Conservation (phyloP, 2,113 vertebrate species). For the Eolophus roseicapilla region DNA sequence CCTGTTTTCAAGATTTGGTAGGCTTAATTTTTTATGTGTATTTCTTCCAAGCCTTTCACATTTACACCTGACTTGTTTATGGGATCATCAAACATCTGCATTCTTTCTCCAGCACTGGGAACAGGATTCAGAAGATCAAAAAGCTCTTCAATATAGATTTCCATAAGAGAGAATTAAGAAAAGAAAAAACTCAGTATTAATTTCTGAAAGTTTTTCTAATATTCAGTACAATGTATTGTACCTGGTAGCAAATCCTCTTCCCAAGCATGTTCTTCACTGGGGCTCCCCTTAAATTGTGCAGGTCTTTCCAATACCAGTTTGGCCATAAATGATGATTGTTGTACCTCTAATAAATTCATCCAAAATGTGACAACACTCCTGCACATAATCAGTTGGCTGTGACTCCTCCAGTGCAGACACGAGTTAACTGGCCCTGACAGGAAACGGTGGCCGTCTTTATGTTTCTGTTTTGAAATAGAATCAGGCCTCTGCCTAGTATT, state of each 20-base stretch:
- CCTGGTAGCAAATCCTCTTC: slow-evolving; percentile 89
- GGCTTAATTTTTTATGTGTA: slow-evolving; percentile 88
- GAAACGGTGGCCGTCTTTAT: background rate
- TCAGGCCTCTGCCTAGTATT: background rate
- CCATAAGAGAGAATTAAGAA: slow-evolving; percentile 84
- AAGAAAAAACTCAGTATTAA: slow-evolving; percentile 73
- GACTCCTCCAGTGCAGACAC: slow-evolving; percentile 74
- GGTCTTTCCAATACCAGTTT: slow-evolving; percentile 89
- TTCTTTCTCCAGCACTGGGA: slow-evolving; percentile 78
- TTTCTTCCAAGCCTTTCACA: slow-evolving; percentile 87
- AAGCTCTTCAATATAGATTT: slow-evolving; percentile 88
- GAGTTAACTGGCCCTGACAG: background rate
- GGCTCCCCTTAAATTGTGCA: slow-evolving; percentile 90
- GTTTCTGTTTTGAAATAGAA: background rate
- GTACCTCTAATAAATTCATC: slow-evolving; percentile 90
- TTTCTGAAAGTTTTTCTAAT: slow-evolving; percentile 84
- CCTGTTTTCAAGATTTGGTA: slow-evolving; percentile 86
- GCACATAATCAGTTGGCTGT: slow-evolving; percentile 84
- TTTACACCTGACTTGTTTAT: slow-evolving; percentile 86
- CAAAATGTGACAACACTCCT: slow-evolving; percentile 83
- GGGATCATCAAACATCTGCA: slow-evolving; percentile 86
- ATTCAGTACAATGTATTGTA: slow-evolving; percentile 85
- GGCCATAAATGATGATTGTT: slow-evolving; percentile 86
- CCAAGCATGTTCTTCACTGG: slow-evolving; percentile 83
- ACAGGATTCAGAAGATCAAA: slow-evolving; percentile 84